Conservation (phyloP, 2,113 vertebrate species). For the Crotalus horridus region DNA sequence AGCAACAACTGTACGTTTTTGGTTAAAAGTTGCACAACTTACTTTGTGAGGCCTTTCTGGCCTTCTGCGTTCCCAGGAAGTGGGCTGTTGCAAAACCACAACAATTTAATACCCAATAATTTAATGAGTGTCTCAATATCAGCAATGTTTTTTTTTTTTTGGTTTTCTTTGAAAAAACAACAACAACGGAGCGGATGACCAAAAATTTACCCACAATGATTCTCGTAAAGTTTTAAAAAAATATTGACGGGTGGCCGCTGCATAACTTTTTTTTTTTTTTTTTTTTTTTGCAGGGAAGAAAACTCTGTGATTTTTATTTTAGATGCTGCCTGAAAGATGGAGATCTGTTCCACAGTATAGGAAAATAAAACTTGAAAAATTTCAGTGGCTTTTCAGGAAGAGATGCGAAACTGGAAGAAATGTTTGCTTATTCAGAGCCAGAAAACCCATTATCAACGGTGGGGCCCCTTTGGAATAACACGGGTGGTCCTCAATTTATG, state of each 20-base stretch:
- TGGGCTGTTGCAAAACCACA: not conserved
- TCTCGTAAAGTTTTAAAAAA: not conserved
- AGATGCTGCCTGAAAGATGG: not conserved
- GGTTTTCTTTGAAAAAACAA: not conserved
- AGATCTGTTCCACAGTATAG: not conserved
- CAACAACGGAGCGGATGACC: not conserved
- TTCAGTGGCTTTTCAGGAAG: not conserved
- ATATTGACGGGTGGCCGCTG: not conserved
- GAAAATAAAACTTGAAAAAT: not conserved
- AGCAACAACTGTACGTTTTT: not conserved
- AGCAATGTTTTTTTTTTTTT: not conserved
- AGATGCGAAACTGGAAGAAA: not conserved
- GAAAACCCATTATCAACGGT: no score
- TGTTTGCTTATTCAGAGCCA: not conserved
- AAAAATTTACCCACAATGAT: not conserved
- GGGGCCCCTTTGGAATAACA: not conserved
- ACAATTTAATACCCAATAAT: not conserved
- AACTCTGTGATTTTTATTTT: not conserved
- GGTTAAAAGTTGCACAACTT: not conserved
- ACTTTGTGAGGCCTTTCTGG: not conserved
- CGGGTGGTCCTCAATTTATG: no score
- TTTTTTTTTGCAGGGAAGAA: not conserved
- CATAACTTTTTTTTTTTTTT: not conserved
- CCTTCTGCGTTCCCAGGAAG: not conserved
- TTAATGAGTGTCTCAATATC: not conserved